Evolutionary conservation across 2,113 vertebrate species (phyloP), one percentile per base, ranked within the genome.

Genomic region (Anguilla rostrata): DNA sequence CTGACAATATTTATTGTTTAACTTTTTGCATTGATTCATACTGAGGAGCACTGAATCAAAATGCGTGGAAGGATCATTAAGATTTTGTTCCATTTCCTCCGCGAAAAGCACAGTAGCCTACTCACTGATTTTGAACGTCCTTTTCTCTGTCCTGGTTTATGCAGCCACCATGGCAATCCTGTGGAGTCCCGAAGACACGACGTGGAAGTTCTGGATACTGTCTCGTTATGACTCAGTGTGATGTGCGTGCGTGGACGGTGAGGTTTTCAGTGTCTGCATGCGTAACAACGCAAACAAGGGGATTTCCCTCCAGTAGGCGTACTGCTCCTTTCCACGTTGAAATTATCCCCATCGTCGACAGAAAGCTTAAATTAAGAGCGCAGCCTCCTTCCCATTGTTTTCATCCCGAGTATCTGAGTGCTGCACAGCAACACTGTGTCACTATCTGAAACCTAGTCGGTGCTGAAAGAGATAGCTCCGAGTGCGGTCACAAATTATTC

Each of bases 361-460:
- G 87, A 71, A 46, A 2, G 40, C 18, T 49, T 66, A 57, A 66
- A 63, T 40, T n/a, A 34, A 26, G 3, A 87, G 85, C 84, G 40
- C 53, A 29, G 9, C 18, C 26, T 26, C 26, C 46, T 40, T 63
- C 39, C 9, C 53, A 26, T 40, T 57, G 60, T 60, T 85, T 43
- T 43, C 20, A 88, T 88, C 84, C 89, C 49, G 71, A 18, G 26
- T 14, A 6, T 93, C 91, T 93, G 92, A 93, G 71, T 92, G 93
- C 92, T 92, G 92, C 90, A 90, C 92, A 92, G 93, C 94, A 95
- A 95, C 93, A 94, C 89, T 90, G 94, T 75, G 26, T 75, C 84
- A 46, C 43, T 46, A 4, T 46, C 43, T 83, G 80, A 75, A 83
- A 85, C 75, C 84, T 85, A 86, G 29, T 80, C 46, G 88, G 87